Base-by-base conservation (phyloP, 1,140 invertebrate species). In the Drosophila kikkawai region DNA sequence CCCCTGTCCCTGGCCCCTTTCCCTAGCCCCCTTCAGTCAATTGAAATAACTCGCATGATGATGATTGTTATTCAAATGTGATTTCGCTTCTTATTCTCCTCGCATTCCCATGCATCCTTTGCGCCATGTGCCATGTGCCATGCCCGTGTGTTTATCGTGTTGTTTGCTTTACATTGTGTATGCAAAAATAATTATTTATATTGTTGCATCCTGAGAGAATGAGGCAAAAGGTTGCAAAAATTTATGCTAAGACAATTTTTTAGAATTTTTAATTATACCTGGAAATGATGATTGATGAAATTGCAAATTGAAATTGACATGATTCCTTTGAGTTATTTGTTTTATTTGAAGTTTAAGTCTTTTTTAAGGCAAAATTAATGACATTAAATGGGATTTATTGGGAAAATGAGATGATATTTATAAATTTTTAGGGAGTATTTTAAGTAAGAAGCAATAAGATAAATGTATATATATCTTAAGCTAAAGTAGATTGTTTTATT, bases 181-280 rank as follows among this genome's bases (percentile, higher is more conserved):
- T 88, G 85, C 84, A 84, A 88, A 90, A 88, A 88, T 88, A 88
- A 88, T 88, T 90, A 88, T 88, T 90, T 84, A 90, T 88, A 90
- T 87, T 87, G 84, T 88, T 87, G 84, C 83, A 82, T 74, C 79
- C 58, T 50, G 19, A 17, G 17, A 22, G 63, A 56, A 36, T 19
- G 15, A n/a, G 13, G 32, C 22, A 47, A 41, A 47, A 41, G 45
- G 12, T 32, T 19, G 19, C 29, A 7, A 37, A 37, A 56, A 42
- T 37, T 9, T 22, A 42, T 60, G 44, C 56, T 26, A 12, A 73
- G 13, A n/a, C 55, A 73, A 73, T 60, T 71, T 73, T 73, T 59
- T 51, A 47, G 67, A 59, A 51, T 73, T 71, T 70, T 51, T 50
- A 71, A 73, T 73, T 71, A 11, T 51, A 11, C 51, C 15, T 22